Conservation (phyloP, 2,113 vertebrate species). For the Rhadina sibilatrix region DNA sequence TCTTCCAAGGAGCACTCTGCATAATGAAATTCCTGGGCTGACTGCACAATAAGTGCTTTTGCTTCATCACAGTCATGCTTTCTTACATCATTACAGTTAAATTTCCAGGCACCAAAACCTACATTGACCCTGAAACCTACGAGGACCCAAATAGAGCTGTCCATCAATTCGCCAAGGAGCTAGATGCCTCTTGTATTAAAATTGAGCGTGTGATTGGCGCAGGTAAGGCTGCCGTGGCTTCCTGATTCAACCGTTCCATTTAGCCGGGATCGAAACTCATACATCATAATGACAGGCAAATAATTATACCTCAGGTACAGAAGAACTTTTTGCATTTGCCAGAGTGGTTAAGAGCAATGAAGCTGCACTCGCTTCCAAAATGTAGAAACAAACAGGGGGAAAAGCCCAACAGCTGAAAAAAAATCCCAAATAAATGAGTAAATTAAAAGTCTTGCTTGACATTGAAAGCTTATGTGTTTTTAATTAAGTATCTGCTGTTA, state of each 20-base stretch:
- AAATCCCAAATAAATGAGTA: background rate
- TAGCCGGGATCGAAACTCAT: constrained; percentile 77
- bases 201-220: constrained; percentile 97
- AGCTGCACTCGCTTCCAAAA: constrained; percentile 59
- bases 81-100: constrained; percentile 99
- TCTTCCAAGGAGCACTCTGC: constrained; percentile 75
- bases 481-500: constrained; percentile 27
- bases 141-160: constrained; percentile 99
- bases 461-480: constrained; percentile 23
- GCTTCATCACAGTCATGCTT: constrained; percentile 95
- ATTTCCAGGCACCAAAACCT: constrained; percentile 99
- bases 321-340: constrained; percentile 69
- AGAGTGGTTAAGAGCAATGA: constrained; percentile 62
- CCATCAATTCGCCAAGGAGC: constrained; percentile 99
- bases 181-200: constrained; percentile 99
- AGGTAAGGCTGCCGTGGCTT: constrained; percentile 86
- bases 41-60: constrained; percentile 81
- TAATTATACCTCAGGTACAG: constrained; percentile 82
- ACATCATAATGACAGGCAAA: constrained; percentile 87
- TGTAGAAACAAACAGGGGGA: background rate
- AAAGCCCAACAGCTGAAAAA: background rate
- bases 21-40: constrained; percentile 81
- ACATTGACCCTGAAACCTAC: constrained; percentile 99
- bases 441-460: constrained; percentile 27
- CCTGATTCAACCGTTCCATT: constrained; percentile 77